Conservation (phyloP, 2,797 vertebrate genomes). For the Onychomys arenicola region DNA sequence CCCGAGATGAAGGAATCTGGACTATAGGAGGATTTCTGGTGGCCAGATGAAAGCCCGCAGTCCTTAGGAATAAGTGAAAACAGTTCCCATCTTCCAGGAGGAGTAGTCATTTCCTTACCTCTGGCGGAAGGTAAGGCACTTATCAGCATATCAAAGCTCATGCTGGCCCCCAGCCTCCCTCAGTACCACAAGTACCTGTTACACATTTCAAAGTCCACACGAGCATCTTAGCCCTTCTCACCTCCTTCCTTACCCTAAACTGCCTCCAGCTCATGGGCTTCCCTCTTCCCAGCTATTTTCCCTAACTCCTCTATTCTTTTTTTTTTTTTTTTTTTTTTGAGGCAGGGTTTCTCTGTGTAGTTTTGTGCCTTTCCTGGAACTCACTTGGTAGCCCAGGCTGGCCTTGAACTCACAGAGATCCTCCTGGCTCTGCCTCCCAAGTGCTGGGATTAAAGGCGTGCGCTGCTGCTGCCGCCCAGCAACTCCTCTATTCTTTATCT, state of each 20-base stretch:
- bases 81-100: not conserved
- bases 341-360: too few species aligned
- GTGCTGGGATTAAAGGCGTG: too few species aligned
- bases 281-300: too few species aligned
- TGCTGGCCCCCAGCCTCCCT: not conserved
- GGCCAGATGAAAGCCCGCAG: not conserved
- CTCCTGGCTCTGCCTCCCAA: too few species aligned
- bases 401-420: too few species aligned
- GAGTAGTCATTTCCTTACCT: not conserved
- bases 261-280: not conserved
- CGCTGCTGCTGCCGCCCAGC: too few species aligned
- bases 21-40: not conserved
- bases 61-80: not conserved
- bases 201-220: not conserved
- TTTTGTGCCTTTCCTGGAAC: too few species aligned
- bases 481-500: too few species aligned
- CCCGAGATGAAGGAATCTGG: not conserved
- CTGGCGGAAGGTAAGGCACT: not conserved
- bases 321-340: too few species aligned
- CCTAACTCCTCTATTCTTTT: not conserved
- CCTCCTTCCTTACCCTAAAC: too few species aligned
- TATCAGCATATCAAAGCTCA: not conserved
- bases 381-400: too few species aligned
- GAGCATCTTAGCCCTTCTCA: not conserved
- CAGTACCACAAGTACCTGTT: not conserved